A percentile compares a stretch with the other conserved stretches of the same genome.
These are phyloP conservation scores for Hormiphora californensis DNA, from an alignment of 37 sponge, comb jelly and placozoan genomes.

Conservation along the genomic window DNA sequence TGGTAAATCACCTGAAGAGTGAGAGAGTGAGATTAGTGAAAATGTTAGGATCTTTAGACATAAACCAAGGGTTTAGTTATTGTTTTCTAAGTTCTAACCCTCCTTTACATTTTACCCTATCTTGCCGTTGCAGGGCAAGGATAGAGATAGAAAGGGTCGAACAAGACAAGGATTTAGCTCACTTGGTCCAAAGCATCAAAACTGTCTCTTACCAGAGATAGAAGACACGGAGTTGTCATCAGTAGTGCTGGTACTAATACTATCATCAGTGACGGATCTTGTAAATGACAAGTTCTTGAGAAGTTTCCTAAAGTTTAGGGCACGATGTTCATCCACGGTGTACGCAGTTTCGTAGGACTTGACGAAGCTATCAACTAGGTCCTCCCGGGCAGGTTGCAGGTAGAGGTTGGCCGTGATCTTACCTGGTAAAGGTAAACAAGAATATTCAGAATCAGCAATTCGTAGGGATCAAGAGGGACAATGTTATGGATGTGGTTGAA, in stretches of 20 bases:
- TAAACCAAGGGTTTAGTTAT: too few relatives aligned
- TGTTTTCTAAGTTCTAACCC: too few relatives aligned
- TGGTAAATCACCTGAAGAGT: neutral
- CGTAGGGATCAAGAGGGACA: neutral
- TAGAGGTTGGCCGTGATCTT: conserved; percentile 3
- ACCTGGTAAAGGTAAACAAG: neutral
- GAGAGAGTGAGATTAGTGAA: too few relatives aligned
- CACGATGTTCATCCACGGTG: conserved; percentile 32
- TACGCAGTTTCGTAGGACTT: conserved; percentile 48
- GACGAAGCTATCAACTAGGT: conserved; percentile 50
- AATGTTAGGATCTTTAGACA: too few relatives aligned
- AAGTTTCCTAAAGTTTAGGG: neutral
- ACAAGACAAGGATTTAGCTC: too few relatives aligned
- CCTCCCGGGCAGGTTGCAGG: conserved; percentile 13
- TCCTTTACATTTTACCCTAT: too few relatives aligned
- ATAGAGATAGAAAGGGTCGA: too few relatives aligned
- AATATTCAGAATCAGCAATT: neutral
- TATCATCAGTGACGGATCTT: conserved; percentile 25
- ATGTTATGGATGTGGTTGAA: neutral
- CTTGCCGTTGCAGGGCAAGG: too few relatives aligned
- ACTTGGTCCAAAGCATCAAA: too few relatives aligned
- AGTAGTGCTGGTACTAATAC: conserved; percentile 42
- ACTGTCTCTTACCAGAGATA: conserved; percentile 37
- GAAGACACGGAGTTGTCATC: conserved; percentile 39
- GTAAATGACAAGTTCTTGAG: conserved; percentile 40